Base-by-base conservation (phyloP, 2,797 vertebrate genomes). In the Microchirus variegatus region DNA sequence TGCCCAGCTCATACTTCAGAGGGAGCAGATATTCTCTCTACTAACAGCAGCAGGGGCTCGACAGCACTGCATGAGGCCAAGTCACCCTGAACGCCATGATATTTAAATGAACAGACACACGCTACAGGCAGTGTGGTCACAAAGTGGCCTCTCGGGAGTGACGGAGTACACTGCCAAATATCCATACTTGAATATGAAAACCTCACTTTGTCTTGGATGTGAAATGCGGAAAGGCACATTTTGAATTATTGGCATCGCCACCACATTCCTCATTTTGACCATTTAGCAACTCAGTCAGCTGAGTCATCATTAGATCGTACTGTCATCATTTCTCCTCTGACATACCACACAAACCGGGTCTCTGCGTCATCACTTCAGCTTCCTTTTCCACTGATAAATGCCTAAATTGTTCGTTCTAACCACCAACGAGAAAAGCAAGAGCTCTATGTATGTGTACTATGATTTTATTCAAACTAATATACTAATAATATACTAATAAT, bases 61-160 rank as follows among this genome's bases (percentile, higher is more conserved):
- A 52, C 15, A 38, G 37, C 16, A 0, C 73, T 14, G 53, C 55
- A n/a, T 43, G 69, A 70, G 55, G 56, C 49, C 44, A 64, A 58
- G 50, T 13, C 38, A 68, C 63, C 65, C 36, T 31, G 54, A 53
- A 68, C 48, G 43, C 52, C 48, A 46, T 56, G 17, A 81, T 46
- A 58, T 76, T 45, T 75, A 63, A 73, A 56, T 66, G 67, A 64
- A 73, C 58, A 60, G 46, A 72, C 54, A 71, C 59, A 52, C 2
- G 19, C 71, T 40, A 1, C 54, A 16, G 61, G 52, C 49, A 45
- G 35, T 17, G 53, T 6, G 22, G 13, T 51, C 57, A 57, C 36
- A 48, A 48, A 18, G 17, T 37, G 49, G 40, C 52, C 58, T 53
- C 52, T 14, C 19, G 14, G 31, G 48, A 53, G 36, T 19, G 42